Evolutionary conservation across 2,113 vertebrate species (phyloP).

Genomic region (Dasyprocta punctata): DNA sequence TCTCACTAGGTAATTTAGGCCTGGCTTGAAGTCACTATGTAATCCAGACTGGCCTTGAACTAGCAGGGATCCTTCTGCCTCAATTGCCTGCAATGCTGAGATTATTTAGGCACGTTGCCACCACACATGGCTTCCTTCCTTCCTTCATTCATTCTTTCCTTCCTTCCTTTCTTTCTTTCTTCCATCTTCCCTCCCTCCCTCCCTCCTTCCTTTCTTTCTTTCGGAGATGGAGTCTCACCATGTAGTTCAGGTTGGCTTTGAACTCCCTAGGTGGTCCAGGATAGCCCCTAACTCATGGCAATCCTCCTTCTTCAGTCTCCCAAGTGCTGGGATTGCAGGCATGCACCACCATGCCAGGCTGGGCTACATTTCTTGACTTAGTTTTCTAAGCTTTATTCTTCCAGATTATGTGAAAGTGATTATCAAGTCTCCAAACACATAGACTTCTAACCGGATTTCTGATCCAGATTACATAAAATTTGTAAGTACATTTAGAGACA

Average conservation of each 20-base stretch:
- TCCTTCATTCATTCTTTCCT: no score
- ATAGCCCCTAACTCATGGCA: neutral
- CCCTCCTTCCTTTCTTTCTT: neutral
- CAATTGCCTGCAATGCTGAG: neutral
- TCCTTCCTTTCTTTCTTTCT: no score
- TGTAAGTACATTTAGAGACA: conserved; percentile 35
- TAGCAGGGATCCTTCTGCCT: neutral
- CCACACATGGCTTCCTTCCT: neutral
- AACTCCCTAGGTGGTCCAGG: neutral
- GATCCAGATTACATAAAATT: neutral
- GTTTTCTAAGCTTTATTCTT: neutral
- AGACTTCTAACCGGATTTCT: neutral
- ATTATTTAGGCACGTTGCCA: neutral
- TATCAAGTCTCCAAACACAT: neutral
- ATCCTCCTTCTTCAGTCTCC: neutral
- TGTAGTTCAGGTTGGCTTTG: neutral
- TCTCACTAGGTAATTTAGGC: neutral
- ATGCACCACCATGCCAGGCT: neutral
- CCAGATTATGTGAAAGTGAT: conserved; percentile 52
- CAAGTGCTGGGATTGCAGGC: neutral
- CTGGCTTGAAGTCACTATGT: neutral
- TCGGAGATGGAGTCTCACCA: neutral
- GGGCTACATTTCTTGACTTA: conserved; percentile 34
- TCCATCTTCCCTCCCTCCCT: no score
- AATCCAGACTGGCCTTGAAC: neutral